phyloP scores from a whole-genome alignment of 2,113 vertebrate genomes.

The Apus apus region DNA sequence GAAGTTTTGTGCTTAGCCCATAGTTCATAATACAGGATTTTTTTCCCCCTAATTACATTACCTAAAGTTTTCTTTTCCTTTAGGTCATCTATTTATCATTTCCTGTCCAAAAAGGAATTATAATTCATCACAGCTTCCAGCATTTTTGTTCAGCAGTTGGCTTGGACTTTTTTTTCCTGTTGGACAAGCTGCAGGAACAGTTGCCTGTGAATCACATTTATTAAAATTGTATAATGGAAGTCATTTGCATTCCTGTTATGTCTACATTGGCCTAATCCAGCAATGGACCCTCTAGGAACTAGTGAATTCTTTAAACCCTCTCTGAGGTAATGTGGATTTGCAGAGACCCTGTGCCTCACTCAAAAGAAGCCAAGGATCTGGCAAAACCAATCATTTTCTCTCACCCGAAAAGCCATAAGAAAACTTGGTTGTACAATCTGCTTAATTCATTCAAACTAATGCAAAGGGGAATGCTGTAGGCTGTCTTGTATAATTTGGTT shows the following conservation, averaged over 20 bases:
- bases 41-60: neutral
- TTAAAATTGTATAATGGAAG: slow-evolving; percentile 48
- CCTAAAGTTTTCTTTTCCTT: neutral
- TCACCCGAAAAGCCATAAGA: neutral
- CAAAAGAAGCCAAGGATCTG: neutral
- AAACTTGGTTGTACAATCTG: neutral
- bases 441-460: neutral
- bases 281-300: neutral
- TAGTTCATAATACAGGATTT: neutral
- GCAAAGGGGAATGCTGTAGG: neutral
- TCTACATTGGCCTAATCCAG: neutral
- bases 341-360: neutral
- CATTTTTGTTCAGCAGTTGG: neutral
- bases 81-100: neutral
- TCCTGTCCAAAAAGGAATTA: neutral
- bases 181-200: neutral
- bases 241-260: slow-evolving; percentile 41
- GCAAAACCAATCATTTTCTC: neutral
- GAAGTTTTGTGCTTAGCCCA: neutral
- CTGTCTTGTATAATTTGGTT: neutral
- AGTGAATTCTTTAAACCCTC: neutral
- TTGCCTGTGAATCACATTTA: slow-evolving; percentile 7
- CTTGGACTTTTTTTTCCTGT: neutral
- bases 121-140: neutral
- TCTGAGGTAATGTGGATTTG: neutral